Evolutionary conservation across 2,113 vertebrate genomes (phyloP).

Genomic region (Aptenodytes forsteri): DNA sequence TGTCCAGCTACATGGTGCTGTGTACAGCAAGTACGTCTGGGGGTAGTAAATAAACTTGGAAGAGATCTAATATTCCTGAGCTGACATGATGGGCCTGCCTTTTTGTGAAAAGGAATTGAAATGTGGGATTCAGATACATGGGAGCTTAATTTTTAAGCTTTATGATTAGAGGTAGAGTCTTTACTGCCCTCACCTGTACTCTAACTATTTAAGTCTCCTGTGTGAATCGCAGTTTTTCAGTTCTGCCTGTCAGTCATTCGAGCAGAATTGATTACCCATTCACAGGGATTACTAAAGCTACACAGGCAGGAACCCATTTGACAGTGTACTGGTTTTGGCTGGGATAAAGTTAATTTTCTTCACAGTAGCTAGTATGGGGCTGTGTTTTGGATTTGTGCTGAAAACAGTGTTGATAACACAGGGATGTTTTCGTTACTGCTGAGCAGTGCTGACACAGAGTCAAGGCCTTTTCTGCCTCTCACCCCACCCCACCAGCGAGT

Average conservation of each 20-base stretch:
- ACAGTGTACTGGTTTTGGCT: not conserved
- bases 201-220: not conserved
- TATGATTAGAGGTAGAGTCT: not conserved
- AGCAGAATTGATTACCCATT: not conserved
- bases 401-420: too few species aligned
- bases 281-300: not conserved
- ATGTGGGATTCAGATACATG: not conserved
- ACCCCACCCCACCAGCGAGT: too few species aligned
- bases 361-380: too few species aligned
- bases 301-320: not conserved
- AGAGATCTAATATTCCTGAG: not conserved
- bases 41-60: not conserved
- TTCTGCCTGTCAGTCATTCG: slow-evolving; percentile 17
- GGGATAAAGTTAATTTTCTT: too few species aligned
- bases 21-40: not conserved
- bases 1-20: not conserved
- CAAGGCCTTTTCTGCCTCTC: too few species aligned
- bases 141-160: not conserved
- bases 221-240: not conserved
- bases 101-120: not conserved
- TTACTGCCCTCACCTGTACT: not conserved
- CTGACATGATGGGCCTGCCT: not conserved
- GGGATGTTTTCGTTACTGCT: too few species aligned
- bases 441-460: too few species aligned
- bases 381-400: too few species aligned